A percentile compares a stretch with the other conserved stretches of the same genome.
Conservation (phyloP, 2,888 invertebrate genomes). For the Spisula subtruncata region DNA sequence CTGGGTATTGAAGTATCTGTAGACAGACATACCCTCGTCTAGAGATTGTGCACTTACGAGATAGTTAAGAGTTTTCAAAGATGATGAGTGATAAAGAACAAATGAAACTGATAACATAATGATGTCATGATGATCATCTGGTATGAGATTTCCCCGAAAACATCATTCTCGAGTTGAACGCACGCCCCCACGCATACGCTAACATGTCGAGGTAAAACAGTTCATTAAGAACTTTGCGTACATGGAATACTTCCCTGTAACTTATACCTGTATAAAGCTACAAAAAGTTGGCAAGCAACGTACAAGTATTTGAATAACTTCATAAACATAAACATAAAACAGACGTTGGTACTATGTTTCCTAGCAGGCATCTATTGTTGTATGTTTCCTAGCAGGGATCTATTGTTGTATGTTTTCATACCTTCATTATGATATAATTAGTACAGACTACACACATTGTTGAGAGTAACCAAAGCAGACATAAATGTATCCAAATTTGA, state of each 20-base stretch:
- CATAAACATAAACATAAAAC: background rate
- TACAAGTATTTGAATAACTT: background rate
- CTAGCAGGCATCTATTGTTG: background rate
- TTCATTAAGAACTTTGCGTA: background rate
- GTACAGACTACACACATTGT: background rate
- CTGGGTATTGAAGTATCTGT: background rate
- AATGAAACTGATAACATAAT: background rate
- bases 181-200: background rate
- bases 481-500: too few relatives aligned
- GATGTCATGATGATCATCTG: background rate
- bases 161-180: background rate
- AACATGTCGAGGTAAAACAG: background rate
- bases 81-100: constrained; percentile 20
- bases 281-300: background rate
- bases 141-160: background rate
- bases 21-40: background rate
- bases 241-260: background rate
- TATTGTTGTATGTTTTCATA: background rate
- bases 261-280: background rate
- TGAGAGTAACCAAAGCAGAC: too few relatives aligned
- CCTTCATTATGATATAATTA: background rate
- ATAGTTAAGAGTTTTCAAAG: background rate
- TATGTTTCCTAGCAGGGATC: background rate
- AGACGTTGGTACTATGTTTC: background rate
- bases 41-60: background rate